phyloP scores from a whole-genome alignment of 2,797 vertebrate genomes.

The Rhynchonycteris naso region DNA sequence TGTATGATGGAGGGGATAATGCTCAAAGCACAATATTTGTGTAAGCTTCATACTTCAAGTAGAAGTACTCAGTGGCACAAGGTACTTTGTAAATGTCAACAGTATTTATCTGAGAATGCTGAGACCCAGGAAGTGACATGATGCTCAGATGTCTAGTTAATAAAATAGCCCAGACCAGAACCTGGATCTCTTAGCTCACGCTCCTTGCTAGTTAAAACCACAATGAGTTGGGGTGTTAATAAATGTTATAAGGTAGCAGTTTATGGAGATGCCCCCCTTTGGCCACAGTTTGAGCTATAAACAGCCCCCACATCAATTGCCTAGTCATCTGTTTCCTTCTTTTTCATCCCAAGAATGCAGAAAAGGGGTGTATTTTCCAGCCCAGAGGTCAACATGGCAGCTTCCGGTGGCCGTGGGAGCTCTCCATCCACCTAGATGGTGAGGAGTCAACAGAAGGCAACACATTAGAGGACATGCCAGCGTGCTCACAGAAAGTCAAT shows the following conservation, averaged over 20 bases:
- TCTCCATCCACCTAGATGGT: not conserved
- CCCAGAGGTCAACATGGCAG: not conserved
- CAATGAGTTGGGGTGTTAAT: not conserved
- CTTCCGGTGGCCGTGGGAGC: not conserved
- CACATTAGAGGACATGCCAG: rapidly evolving
- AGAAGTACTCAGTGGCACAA: not conserved
- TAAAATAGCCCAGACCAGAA: not conserved
- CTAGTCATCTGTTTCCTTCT: not conserved
- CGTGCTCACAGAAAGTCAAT: not conserved
- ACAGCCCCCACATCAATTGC: not conserved
- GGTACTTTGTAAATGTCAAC: rapidly evolving
- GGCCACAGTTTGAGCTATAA: not conserved
- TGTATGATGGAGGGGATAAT: rapidly evolving
- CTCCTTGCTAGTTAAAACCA: not conserved
- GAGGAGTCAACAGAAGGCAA: not conserved
- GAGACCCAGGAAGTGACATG: not conserved
- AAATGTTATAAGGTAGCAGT: not conserved
- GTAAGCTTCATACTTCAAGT: not conserved
- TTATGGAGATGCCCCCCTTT: not conserved
- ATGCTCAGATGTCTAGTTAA: not conserved
- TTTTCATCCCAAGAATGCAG: not conserved
- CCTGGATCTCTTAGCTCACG: not conserved
- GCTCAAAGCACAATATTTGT: not conserved
- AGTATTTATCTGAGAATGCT: not conserved
- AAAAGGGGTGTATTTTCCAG: not conserved